A percentile compares a stretch with the other conserved stretches of the same genome.
Evolutionary conservation across 2,113 vertebrate genomes (phyloP).

Genomic region (Pseudonaja textilis): DNA sequence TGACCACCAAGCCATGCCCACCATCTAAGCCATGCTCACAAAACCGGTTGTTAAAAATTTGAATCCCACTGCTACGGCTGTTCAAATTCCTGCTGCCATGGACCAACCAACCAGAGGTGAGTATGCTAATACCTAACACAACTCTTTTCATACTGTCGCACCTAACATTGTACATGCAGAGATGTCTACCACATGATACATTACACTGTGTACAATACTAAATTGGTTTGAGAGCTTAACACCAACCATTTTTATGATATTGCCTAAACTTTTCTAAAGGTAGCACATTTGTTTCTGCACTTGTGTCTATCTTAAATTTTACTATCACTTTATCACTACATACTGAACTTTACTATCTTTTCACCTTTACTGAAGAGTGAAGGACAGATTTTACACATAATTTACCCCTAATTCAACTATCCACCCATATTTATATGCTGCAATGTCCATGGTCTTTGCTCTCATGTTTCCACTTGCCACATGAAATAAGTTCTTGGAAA

Average conservation of each 20-base stretch:
- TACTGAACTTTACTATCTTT: not conserved
- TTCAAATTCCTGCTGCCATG: no score
- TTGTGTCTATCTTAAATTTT: not conserved
- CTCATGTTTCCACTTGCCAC: not conserved
- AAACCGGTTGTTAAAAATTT: no score
- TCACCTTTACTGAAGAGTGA: not conserved
- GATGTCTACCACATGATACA: not conserved
- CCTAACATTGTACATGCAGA: not conserved
- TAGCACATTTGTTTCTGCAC: not conserved
- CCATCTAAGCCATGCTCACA: no score
- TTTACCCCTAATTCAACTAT: not conserved
- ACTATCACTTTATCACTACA: not conserved
- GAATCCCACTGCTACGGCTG: no score
- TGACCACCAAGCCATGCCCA: no score
- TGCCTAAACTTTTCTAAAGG: not conserved
- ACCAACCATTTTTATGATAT: not conserved
- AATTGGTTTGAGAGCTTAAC: not conserved
- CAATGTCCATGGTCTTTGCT: not conserved
- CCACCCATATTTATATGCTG: not conserved
- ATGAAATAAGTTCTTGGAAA: not conserved
- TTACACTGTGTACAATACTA: not conserved
- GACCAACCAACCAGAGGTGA: no score
- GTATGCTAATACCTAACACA: not conserved
- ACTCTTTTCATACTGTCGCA: not conserved
- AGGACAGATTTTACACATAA: not conserved